A percentile compares a stretch with the other conserved stretches of the same genome.
Evolutionary conservation across 2,888 invertebrate species (phyloP).

Genomic region (Eilema depressum): DNA sequence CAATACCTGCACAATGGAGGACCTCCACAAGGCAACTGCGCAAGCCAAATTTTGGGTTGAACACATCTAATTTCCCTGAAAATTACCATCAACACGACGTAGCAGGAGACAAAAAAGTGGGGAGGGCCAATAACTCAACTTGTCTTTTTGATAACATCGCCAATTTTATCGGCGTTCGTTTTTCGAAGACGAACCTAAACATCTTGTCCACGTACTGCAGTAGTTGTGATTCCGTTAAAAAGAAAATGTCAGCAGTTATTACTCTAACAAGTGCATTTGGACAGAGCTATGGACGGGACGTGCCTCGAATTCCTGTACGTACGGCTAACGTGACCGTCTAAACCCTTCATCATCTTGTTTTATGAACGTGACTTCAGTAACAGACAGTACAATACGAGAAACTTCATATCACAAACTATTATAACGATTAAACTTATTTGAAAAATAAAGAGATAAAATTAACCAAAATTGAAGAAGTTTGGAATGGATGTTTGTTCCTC

Average conservation of each 20-base stretch:
- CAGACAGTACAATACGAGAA: neutral
- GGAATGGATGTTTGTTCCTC: neutral
- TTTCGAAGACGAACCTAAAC: neutral
- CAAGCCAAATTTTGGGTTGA: too few relatives aligned
- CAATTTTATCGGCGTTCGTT: neutral
- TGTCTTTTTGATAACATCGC: neutral
- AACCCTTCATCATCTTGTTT: neutral
- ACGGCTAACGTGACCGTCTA: neutral
- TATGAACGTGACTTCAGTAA: neutral
- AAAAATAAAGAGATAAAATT: too few relatives aligned
- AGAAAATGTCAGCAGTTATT: conserved; percentile 28
- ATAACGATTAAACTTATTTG: neutral
- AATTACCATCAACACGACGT: too few relatives aligned
- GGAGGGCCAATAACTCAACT: too few relatives aligned
- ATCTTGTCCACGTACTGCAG: neutral
- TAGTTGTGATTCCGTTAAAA: conserved; percentile 1
- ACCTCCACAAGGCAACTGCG: too few relatives aligned
- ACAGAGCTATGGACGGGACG: conserved; percentile 14
- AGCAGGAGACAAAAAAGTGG: too few relatives aligned
- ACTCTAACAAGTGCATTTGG: conserved; percentile 20
- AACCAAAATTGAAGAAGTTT: too few relatives aligned
- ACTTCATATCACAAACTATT: neutral
- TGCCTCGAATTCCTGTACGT: conserved; percentile 10
- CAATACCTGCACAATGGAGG: too few relatives aligned
- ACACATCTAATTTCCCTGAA: too few relatives aligned